Conservation (phyloP, 2,113 vertebrate species). For the Manacus vitellinus region DNA sequence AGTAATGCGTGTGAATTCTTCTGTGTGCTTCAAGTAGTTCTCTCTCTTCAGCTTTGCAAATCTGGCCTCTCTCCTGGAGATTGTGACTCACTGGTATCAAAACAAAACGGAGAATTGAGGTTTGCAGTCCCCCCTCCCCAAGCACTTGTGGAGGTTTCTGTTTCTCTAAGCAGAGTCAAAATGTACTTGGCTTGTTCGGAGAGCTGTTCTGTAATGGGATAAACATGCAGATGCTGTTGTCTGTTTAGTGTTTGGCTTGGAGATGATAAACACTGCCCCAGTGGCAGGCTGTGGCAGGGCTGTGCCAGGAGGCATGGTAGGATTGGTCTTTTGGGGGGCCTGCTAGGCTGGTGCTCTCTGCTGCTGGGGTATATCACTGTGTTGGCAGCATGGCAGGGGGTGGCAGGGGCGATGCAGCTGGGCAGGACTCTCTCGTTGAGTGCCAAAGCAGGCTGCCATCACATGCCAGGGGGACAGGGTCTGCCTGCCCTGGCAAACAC, state of each 20-base stretch:
- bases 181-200: slow-evolving; percentile 14
- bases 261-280: slow-evolving; percentile 20
- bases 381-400: not conserved
- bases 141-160: slow-evolving; percentile 4
- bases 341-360: not conserved
- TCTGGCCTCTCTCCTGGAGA: slow-evolving; percentile 46
- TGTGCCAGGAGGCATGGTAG: slow-evolving; percentile 3
- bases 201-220: slow-evolving; percentile 33
- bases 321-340: not conserved
- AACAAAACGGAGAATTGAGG: slow-evolving; percentile 36
- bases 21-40: not conserved
- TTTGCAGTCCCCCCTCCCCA: not conserved
- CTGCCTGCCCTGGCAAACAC: not conserved
- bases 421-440: not conserved
- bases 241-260: slow-evolving; percentile 44
- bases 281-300: not conserved
- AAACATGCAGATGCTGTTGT: slow-evolving; percentile 58
- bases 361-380: not conserved
- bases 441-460: not conserved
- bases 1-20: not conserved
- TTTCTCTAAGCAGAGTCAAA: slow-evolving; percentile 43
- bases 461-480: not conserved
- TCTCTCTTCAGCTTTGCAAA: not conserved
- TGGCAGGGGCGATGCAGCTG: not conserved
- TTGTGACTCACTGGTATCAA: slow-evolving; percentile 50